Evolutionary conservation across 2,797 vertebrate genomes (phyloP).

Genomic region (Pyrocephalus nanus): DNA sequence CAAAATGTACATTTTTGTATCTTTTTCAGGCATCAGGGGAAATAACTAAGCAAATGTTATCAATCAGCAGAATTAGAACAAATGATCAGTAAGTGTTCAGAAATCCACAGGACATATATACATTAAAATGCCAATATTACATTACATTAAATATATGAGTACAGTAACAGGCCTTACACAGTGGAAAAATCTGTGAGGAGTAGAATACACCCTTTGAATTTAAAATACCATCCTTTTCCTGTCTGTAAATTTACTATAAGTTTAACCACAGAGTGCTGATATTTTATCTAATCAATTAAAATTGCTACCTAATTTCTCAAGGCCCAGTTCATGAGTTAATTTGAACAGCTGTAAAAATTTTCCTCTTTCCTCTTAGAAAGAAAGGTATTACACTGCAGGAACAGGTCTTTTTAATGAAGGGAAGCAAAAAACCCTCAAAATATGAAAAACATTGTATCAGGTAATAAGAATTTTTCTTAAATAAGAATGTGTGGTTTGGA

Average conservation of each 20-base stretch:
- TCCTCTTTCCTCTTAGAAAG: not conserved
- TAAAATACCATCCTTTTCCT: not conserved
- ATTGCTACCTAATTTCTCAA: conserved; percentile 43
- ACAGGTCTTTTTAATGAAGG: not conserved
- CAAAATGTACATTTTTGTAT: not conserved
- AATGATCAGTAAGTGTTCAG: not conserved
- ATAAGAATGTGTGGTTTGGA: not conserved
- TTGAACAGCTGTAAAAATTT: conserved; percentile 46
- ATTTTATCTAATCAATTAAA: conserved; percentile 56
- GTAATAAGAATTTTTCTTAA: not conserved
- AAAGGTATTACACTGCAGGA: not conserved
- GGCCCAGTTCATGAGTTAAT: conserved; percentile 1
- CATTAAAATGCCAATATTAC: not conserved
- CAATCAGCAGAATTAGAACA: not conserved
- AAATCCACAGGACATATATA: not conserved
- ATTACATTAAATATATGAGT: not conserved
- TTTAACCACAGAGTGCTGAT: conserved; percentile 8
- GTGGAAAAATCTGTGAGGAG: not conserved
- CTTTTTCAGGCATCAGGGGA: not conserved
- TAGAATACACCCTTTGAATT: not conserved
- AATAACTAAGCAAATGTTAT: not conserved
- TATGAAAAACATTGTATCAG: not conserved
- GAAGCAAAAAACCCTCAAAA: not conserved
- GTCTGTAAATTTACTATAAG: not conserved
- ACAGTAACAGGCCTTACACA: not conserved